Evolutionary conservation across 2,888 invertebrate genomes (phyloP), one percentile per base, ranked within the genome.

Genomic region (Ormia ochracea): DNA sequence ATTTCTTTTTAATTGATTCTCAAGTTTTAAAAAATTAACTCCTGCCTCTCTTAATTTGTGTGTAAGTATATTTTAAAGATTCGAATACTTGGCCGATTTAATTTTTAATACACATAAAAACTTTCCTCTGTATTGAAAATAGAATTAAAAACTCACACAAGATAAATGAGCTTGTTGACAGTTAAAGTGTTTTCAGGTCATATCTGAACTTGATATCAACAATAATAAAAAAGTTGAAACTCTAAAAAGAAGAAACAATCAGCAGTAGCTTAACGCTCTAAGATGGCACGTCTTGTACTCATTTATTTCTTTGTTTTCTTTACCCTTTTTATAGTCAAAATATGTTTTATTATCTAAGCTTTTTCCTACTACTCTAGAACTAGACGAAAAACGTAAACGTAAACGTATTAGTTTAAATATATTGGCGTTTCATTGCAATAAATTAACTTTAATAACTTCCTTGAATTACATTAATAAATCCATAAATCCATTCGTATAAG

Each of bases 101-200:
- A n/a, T n/a, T n/a, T n/a, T n/a, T n/a, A n/a, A n/a, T n/a, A n/a
- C n/a, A n/a, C n/a, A n/a, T n/a, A n/a, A n/a, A n/a, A n/a, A n/a
- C n/a, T n/a, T n/a, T n/a, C n/a, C n/a, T 14, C 9, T n/a, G 1
- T 1, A n/a, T 12, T 5, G 0, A 4, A 45, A 23, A 12, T 7
- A 28, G 9, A 48, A 41, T 41, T 9, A 17, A 48, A 38, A 33
- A 61, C 66, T 52, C 23, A 31, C 36, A 21, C 17, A 14, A 45
- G 10, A 48, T 3, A 36, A 72, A 38, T 17, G 14, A 33, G 31
- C 17, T 73, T 36, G 73, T 73, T 73, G 72, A 54, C 54, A 63
- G 14, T 26, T 3, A 43, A 26, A 36, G 4, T 9, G 2, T 54
- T 54, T 61, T 33, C 33, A 17, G 58, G 7, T 69, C 48, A 45